These are phyloP conservation scores for Micromys minutus DNA, from an alignment of 2,113 vertebrate species.

Conservation along the genomic window DNA sequence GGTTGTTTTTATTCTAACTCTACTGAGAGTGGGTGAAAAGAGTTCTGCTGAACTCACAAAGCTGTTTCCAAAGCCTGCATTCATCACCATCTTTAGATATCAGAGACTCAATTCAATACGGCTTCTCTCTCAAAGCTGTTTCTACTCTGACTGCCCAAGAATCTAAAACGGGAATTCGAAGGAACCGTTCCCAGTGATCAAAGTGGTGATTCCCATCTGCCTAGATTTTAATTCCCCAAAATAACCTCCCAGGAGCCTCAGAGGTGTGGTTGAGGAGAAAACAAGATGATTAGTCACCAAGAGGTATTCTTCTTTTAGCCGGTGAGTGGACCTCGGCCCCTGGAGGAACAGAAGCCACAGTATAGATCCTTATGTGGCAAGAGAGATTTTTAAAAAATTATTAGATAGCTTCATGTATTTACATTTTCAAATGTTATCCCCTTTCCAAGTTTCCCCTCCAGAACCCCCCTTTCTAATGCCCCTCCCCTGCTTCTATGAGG, in stretches of 20 bases:
- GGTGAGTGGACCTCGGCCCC: not conserved
- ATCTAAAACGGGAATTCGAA: slow-evolving; percentile 51
- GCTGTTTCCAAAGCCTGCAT: not conserved
- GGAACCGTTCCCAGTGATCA: not conserved
- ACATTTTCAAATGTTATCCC: too few relatives aligned
- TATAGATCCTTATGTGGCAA: not conserved
- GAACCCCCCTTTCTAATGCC: too few relatives aligned
- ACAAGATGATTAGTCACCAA: not conserved
- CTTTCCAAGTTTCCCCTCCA: too few relatives aligned
- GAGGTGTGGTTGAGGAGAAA: not conserved
- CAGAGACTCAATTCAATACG: not conserved
- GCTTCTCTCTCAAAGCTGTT: slow-evolving; percentile 24
- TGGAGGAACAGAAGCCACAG: not conserved
- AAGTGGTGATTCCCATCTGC: slow-evolving; percentile 31
- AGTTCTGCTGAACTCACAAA: not conserved
- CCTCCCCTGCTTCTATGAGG: too few relatives aligned
- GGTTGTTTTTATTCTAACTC: not conserved
- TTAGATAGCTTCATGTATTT: too few relatives aligned
- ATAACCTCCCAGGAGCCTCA: slow-evolving; percentile 48
- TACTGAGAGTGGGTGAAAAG: not conserved
- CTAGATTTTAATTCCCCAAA: slow-evolving; percentile 50
- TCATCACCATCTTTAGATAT: slow-evolving; percentile 5
- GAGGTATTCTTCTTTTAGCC: not conserved
- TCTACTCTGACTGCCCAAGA: not conserved
- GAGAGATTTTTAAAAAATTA: not conserved